A percentile compares a stretch with the other conserved stretches of the same genome.
phyloP scores from a whole-genome alignment of 2,113 vertebrate species.

The Brachionichthys hirsutus region DNA sequence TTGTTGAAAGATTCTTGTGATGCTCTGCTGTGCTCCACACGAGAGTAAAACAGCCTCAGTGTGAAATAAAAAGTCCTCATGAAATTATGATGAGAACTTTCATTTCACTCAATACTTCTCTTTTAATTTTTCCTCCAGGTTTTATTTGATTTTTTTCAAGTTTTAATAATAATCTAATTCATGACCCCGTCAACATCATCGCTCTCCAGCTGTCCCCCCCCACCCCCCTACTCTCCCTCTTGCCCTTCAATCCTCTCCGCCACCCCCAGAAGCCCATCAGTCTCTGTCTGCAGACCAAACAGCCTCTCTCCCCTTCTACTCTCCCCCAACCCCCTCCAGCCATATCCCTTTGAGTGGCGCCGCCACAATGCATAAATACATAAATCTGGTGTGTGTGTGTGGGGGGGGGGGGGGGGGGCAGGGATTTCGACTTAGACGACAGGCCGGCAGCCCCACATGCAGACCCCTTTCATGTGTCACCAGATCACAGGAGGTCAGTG shows the following conservation, averaged over 20 bases:
- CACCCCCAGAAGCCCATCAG: constrained; percentile 37
- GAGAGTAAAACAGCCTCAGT: constrained; percentile 1
- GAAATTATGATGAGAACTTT: constrained; percentile 8
- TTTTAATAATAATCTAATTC: not conserved
- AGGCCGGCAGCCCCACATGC: constrained; percentile 51
- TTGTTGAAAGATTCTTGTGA: too few species aligned
- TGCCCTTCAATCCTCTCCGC: constrained; percentile 29
- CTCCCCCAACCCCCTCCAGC: constrained; percentile 57
- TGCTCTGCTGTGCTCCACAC: not conserved
- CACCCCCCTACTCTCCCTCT: constrained; percentile 11
- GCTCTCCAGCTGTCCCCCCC: constrained; percentile 67
- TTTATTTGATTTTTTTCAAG: too few species aligned
- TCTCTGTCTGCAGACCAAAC: constrained; percentile 58
- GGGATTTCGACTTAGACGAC: constrained; percentile 52
- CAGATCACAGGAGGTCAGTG: constrained; percentile 66
- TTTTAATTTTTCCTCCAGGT: constrained; percentile 1
- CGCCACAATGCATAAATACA: constrained; percentile 76
- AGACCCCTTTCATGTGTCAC: constrained; percentile 71
- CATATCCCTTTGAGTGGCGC: constrained; percentile 71
- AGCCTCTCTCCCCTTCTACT: constrained; percentile 20
- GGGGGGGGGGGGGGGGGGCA: constrained; percentile 20
- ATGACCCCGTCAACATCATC: constrained; percentile 36
- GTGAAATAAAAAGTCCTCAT: not conserved
- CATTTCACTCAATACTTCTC: constrained; percentile 6
- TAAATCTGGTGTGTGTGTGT: constrained; percentile 64